Evolutionary conservation across 2,888 invertebrate genomes (phyloP).

Genomic region (Caenorhabditis sulstoni): DNA sequence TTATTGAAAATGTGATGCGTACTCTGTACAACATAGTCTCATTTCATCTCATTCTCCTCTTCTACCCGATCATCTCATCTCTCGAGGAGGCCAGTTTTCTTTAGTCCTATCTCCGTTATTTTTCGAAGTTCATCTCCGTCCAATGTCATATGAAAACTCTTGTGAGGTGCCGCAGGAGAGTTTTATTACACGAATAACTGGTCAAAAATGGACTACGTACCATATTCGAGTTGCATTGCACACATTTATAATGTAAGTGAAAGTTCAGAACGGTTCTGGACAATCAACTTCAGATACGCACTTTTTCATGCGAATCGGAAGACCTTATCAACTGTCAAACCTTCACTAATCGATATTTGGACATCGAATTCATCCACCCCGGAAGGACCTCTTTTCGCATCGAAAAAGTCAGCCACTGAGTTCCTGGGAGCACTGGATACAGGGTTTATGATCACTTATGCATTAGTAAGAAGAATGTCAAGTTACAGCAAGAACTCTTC

Average conservation of each 20-base stretch:
- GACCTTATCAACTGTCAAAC: conserved; percentile 82
- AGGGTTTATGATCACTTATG: conserved; percentile 70
- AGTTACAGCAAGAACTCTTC: neutral
- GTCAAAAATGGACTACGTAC: conserved; percentile 62
- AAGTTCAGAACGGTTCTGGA: neutral
- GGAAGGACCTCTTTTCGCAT: conserved; percentile 52
- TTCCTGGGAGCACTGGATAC: conserved; percentile 72
- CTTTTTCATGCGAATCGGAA: conserved; percentile 82
- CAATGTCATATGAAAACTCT: conserved; percentile 32
- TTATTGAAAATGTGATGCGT: conserved; percentile 11
- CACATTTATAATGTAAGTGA: conserved; percentile 65
- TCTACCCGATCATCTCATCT: conserved; percentile 12
- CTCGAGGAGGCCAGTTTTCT: conserved; percentile 35
- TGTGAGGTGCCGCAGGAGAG: conserved; percentile 18
- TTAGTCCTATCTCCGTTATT: conserved; percentile 34
- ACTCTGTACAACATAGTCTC: neutral
- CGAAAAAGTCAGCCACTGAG: conserved; percentile 60
- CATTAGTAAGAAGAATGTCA: conserved; percentile 62
- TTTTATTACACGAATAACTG: conserved; percentile 42
- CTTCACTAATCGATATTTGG: conserved; percentile 81
- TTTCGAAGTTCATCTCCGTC: conserved; percentile 26
- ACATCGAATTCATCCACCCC: conserved; percentile 48
- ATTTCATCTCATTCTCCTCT: neutral
- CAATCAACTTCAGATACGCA: conserved; percentile 80
- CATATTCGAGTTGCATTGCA: conserved; percentile 65